phyloP scores from a whole-genome alignment of 2,888 invertebrate genomes.

The Nemoura dubitans region DNA sequence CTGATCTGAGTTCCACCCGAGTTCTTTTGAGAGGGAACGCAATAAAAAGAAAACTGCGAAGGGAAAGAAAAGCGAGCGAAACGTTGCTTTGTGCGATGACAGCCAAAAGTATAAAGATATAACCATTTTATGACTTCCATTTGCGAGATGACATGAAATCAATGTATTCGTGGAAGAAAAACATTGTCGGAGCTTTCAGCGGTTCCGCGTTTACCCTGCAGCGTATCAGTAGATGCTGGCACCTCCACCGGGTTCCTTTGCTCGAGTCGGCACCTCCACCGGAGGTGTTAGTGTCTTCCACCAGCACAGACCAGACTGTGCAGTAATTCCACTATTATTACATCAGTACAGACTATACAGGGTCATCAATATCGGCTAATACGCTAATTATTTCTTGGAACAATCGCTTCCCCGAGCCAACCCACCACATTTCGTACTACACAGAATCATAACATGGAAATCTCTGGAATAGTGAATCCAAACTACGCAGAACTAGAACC shows the following conservation, averaged over 20 bases:
- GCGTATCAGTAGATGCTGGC: not conserved
- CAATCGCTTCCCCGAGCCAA: no score
- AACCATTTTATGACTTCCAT: constrained; percentile 3
- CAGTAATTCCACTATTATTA: no score
- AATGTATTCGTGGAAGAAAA: not conserved
- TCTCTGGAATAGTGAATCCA: no score
- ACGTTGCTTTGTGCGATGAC: not conserved
- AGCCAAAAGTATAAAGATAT: not conserved
- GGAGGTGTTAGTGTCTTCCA: constrained; percentile 19
- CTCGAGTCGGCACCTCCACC: no score
- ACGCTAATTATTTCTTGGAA: no score
- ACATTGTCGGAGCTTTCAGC: not conserved
- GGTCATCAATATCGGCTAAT: no score
- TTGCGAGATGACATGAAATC: not conserved
- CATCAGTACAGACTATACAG: no score
- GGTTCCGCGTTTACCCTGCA: not conserved
- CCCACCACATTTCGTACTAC: no score
- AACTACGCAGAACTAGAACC: no score
- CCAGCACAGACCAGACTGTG: no score
- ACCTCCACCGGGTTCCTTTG: not conserved
- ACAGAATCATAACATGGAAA: no score
- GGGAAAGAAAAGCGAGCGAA: not conserved
- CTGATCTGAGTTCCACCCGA: constrained; percentile 4
- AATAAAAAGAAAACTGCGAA: not conserved
- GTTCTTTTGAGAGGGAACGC: constrained; percentile 7